Evolutionary conservation across 2,888 invertebrate species (phyloP).

Genomic region (Drepanosiphum platanoidis): DNA sequence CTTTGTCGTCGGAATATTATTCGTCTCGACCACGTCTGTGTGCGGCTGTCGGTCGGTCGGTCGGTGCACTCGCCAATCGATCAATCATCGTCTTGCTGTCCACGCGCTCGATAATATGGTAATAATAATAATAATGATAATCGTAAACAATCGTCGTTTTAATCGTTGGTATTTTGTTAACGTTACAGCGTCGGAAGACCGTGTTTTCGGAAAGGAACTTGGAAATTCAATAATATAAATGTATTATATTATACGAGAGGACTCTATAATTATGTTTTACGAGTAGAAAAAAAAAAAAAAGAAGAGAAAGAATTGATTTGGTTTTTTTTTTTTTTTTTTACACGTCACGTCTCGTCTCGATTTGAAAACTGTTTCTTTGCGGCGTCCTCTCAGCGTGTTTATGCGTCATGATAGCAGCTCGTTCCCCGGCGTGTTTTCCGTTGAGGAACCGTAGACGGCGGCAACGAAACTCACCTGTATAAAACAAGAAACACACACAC

Average conservation of each 20-base stretch:
- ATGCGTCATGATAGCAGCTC: not conserved
- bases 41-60: not conserved
- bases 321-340: not conserved
- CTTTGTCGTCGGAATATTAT: not conserved
- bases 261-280: not conserved
- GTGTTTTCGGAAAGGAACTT: not conserved
- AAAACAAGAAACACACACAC: not conserved
- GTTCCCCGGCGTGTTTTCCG: not conserved
- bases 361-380: too few relatives aligned
- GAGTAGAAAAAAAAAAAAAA: not conserved
- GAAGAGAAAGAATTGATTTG: not conserved
- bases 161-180: too few relatives aligned
- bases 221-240: not conserved
- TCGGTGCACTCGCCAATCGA: not conserved
- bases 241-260: not conserved
- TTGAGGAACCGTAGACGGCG: too few relatives aligned
- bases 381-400: not conserved
- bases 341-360: not conserved
- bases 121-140: not conserved
- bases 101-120: not conserved
- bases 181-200: not conserved
- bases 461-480: not conserved
- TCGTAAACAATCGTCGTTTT: too few relatives aligned
- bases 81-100: not conserved
- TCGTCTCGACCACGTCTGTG: not conserved